Evolutionary conservation across 1,140 invertebrate species (phyloP).

Genomic region (Homarus americanus): DNA sequence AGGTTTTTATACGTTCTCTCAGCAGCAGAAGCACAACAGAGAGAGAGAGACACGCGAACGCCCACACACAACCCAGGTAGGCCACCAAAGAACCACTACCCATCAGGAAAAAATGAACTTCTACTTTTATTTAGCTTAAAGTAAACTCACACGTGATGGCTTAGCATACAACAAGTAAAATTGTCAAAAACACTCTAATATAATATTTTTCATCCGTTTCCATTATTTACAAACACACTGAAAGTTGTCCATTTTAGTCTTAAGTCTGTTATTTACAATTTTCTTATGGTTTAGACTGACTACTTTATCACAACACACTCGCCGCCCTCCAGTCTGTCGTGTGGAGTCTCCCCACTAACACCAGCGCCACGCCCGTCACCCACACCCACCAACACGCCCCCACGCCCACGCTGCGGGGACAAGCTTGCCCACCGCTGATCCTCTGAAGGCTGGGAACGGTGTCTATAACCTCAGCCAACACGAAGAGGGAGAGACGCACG

Average conservation of each 20-base stretch:
- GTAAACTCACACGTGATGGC: no score
- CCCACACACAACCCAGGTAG: no score
- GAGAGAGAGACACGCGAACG: no score
- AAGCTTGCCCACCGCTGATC: conserved; percentile 36
- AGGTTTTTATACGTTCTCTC: no score
- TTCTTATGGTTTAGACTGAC: background rate
- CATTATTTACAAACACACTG: background rate
- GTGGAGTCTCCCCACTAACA: background rate
- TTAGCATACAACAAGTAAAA: no score
- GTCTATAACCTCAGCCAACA: conserved; percentile 58
- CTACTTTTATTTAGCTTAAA: no score
- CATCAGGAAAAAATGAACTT: no score
- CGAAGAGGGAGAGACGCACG: conserved; percentile 61
- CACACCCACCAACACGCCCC: conserved; percentile 36
- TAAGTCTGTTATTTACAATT: background rate
- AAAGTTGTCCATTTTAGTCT: background rate
- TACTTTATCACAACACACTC: background rate
- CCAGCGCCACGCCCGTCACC: background rate
- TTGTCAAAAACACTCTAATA: background rate
- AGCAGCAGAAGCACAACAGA: no score
- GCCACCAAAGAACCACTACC: no score
- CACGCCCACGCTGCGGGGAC: background rate
- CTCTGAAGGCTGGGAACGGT: conserved; percentile 57
- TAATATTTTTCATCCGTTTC: background rate
- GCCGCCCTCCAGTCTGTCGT: background rate